Evolutionary conservation across 2,797 vertebrate species (phyloP), one percentile per base, ranked within the genome.

Genomic region (Manis javanica): DNA sequence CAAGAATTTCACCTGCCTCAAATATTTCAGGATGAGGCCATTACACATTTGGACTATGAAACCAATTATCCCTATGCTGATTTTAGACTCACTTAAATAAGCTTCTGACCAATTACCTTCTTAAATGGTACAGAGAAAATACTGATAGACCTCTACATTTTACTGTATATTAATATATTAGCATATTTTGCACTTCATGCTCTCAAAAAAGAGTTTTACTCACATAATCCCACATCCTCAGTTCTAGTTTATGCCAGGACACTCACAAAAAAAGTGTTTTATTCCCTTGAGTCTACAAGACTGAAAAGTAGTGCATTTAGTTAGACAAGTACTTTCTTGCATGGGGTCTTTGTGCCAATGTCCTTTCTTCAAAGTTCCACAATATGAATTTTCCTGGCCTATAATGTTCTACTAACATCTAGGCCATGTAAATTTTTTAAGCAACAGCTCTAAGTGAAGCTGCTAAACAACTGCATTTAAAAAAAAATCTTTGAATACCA

Each of bases 1-100:
- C 68, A 95, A 57, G 46, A 87, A 69, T 81, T 3, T 74, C 37
- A 88, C 74, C 34, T 37, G 9, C 42, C 18, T 94, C 83, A 69
- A 91, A 88, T 74, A 77, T 31, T 46, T 64, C 1, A 89, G 46
- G 31, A 84, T 69, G 37, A 79, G n/a, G 19, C 12, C 59, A 83
- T 74, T 82, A 57, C 13, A 66, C 23, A 93, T 83, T 78, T 87
- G 3, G 11, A 69, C 59, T 23, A 51, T 37, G 8, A 12, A 91
- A 71, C 5, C 49, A 55, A 34, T 68, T 74, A 71, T 63, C 14
- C 34, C 4, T 63, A 68, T 19, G 57, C 18, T 69, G 31, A 92
- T 49, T 90, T 88, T 42, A 82, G 15, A 74, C 7, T 90, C 11
- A 75, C 23, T 68, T 85, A 96, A 90, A 93, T 90, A 87, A 81